Evolutionary conservation across 53 echinoderm and acorn worm species (phyloP).

Genomic region (Apostichopus leukothele): DNA sequence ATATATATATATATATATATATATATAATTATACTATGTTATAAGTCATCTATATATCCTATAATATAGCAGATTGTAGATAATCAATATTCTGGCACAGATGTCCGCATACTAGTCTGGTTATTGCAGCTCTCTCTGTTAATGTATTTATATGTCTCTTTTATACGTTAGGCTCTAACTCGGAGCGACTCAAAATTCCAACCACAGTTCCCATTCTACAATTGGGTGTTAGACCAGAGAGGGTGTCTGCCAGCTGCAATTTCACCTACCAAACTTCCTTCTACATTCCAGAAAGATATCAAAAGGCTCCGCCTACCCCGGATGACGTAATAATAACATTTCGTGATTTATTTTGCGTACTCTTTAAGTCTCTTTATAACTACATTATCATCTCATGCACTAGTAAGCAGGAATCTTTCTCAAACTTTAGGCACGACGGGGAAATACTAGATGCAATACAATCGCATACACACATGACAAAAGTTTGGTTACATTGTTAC

Average conservation of each 20-base stretch:
- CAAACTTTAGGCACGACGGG: too few relatives aligned
- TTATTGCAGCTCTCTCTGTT: too few relatives aligned
- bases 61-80: too few relatives aligned
- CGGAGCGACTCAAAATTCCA: slow-evolving; percentile 8
- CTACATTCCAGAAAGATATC: slow-evolving; percentile 50
- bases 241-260: slow-evolving; percentile 20
- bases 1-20: too few relatives aligned
- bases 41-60: too few relatives aligned
- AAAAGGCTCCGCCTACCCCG: slow-evolving; percentile 50
- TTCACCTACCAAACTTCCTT: slow-evolving; percentile 57
- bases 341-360: background rate
- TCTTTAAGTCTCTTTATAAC: background rate
- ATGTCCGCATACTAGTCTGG: too few relatives aligned
- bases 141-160: background rate
- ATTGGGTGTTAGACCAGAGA: slow-evolving; percentile 22
- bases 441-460: too few relatives aligned
- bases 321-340: slow-evolving; percentile 45
- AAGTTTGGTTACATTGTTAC: too few relatives aligned
- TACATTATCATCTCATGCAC: background rate
- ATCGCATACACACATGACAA: too few relatives aligned
- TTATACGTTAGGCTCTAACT: slow-evolving; percentile 43
- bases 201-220: slow-evolving; percentile 48
- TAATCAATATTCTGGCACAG: too few relatives aligned
- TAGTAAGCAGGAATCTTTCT: too few relatives aligned
- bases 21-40: too few relatives aligned